Conservation (phyloP, 1,140 invertebrate species). For the Megalopta genalis region DNA sequence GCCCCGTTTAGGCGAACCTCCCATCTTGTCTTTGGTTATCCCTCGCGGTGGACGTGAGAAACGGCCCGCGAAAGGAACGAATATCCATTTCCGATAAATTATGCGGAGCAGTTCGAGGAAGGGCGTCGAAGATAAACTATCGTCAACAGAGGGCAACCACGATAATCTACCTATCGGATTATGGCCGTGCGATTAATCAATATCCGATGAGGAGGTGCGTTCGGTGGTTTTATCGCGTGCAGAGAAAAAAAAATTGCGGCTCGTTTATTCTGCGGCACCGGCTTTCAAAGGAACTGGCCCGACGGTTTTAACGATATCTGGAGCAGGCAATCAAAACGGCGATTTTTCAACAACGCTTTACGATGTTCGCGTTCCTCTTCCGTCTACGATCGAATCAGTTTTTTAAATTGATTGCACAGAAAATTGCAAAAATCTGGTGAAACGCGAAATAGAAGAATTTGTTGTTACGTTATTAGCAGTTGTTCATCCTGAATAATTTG, state of each 20-base stretch:
- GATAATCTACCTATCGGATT: conserved; percentile 34
- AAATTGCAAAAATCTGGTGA: too few species aligned
- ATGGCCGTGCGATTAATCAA: conserved; percentile 41
- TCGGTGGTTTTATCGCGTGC: not conserved
- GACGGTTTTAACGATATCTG: not conserved
- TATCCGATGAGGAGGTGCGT: conserved; percentile 14
- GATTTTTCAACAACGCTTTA: not conserved
- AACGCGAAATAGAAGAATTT: too few species aligned
- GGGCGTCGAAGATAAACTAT: conserved; percentile 23
- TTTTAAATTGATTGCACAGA: too few species aligned
- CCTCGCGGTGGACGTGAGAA: not conserved
- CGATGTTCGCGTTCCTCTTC: too few species aligned
- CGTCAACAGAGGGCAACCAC: conserved; percentile 17
- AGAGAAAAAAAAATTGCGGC: conserved; percentile 8
- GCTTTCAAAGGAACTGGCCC: not conserved
- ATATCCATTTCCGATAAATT: conserved; percentile 38
- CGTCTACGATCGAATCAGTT: too few species aligned
- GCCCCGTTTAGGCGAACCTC: not conserved
- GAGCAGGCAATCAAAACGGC: not conserved
- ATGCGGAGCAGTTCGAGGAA: conserved; percentile 6
- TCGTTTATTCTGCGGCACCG: not conserved
- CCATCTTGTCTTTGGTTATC: not conserved
- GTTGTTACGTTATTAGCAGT: too few species aligned
- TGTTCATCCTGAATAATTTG: too few species aligned
- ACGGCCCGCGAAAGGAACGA: not conserved